Evolutionary conservation across 1,140 invertebrate genomes (phyloP).

Genomic region (Nasonia vitripennis): DNA sequence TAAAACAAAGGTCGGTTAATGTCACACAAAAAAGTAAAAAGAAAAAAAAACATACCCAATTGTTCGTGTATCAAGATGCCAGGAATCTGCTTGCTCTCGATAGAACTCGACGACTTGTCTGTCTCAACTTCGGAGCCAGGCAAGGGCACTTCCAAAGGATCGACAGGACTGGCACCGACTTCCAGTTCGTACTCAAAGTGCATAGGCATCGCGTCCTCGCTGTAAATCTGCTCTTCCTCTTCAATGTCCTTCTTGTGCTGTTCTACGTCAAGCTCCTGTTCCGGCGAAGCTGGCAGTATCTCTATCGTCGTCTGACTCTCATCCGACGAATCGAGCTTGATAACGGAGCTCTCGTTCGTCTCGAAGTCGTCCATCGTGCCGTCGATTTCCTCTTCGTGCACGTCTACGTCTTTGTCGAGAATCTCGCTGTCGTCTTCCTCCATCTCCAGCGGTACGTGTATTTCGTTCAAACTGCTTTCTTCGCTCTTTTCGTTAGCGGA

Average conservation of each 20-base stretch:
- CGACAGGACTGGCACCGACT: conserved; percentile 59
- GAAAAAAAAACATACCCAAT: conserved; percentile 18
- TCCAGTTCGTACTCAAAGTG: conserved; percentile 68
- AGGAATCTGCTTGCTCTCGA: neutral
- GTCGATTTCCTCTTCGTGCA: conserved; percentile 43
- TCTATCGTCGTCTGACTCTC: conserved; percentile 71
- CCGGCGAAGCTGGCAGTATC: conserved; percentile 68
- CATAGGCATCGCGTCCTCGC: conserved; percentile 61
- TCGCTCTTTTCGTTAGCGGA: conserved; percentile 42
- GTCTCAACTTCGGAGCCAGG: conserved; percentile 37
- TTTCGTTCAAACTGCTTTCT: conserved; percentile 40
- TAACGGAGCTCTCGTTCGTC: conserved; percentile 60
- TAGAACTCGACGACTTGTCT: neutral
- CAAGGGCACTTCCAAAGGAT: conserved; percentile 56
- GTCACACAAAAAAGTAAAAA: neutral
- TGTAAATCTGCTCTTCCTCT: conserved; percentile 58
- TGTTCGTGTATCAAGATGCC: conserved; percentile 13
- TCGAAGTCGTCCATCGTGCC: conserved; percentile 44
- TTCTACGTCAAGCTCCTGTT: conserved; percentile 52
- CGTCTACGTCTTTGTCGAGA: conserved; percentile 40
- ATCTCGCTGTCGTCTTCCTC: conserved; percentile 26
- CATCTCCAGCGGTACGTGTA: neutral
- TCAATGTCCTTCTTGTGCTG: conserved; percentile 48
- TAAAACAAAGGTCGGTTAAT: too few relatives aligned
- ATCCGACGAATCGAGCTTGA: conserved; percentile 70